phyloP scores from a whole-genome alignment of 2,888 invertebrate species.

The Magallana nippona region DNA sequence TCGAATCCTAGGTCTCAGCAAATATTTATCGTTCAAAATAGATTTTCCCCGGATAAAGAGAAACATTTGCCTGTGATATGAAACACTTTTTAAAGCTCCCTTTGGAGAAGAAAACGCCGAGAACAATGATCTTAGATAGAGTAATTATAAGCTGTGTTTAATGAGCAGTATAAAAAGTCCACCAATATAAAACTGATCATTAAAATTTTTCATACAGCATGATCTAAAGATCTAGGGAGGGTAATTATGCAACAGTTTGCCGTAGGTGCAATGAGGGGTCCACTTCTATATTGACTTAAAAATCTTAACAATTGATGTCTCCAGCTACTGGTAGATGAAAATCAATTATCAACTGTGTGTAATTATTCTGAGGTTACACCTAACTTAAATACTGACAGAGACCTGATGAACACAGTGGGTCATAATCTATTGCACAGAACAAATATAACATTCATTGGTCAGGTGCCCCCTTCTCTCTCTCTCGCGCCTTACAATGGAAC shows the following conservation, averaged over 20 bases:
- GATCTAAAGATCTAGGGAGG: neutral
- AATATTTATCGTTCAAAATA: conserved; percentile 18
- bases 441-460: neutral
- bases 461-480: neutral
- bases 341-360: neutral
- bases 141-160: too few species aligned
- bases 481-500: neutral
- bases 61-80: conserved; percentile 10
- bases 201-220: neutral
- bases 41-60: neutral
- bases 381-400: neutral
- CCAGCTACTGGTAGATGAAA: neutral
- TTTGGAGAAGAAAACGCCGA: neutral
- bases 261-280: neutral
- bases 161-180: too few species aligned
- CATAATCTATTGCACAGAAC: conserved; percentile 3
- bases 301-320: neutral
- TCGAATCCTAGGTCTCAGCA: neutral
- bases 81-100: neutral
- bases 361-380: neutral
- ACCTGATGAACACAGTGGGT: neutral
- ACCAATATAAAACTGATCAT: too few species aligned
- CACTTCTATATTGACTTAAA: neutral
- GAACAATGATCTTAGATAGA: too few species aligned
- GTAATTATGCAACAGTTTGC: conserved; percentile 16